Evolutionary conservation across 1,140 invertebrate genomes (phyloP), one percentile per base, ranked within the genome.

Genomic region (Brachionus sp.): DNA sequence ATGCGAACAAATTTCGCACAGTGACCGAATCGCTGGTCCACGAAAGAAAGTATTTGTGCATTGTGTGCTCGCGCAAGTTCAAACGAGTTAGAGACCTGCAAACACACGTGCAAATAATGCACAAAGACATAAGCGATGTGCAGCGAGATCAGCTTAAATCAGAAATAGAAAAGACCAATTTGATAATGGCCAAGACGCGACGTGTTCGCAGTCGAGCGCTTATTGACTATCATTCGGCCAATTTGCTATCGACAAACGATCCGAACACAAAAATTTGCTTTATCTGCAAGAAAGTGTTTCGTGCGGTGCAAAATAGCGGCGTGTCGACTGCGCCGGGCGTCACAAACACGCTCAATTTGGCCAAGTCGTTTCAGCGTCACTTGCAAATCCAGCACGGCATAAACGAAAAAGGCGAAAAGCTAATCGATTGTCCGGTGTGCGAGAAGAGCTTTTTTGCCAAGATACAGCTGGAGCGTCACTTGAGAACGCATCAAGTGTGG

Each of bases 391-490:
- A 75, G 33, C 70, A 75, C 19, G 70, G 70, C 19, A 75, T 75
- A 5, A 75, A 75, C 4, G 70, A 75, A 75, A 75, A 75, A 46
- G 70, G 70, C n/a, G 70, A 75, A 29, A 75, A 75, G 33, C 33
- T 75, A 5, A 75, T 75, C 39, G 70, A 75, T 75, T 75, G 70
- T 46, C 70, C 70, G 10, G 70, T 75, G 25, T 75, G 70, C 29
- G 70, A 75, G 39, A 75, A 75, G 25, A 75, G 70, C 33, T 75
- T 75, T 46, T 75, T 75, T 75, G 39, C 70, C 25, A 75, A 75
- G 25, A 75, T 75, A 10, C 70, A 75, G 44, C 44, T 75, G 0
- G 70, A 75, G 13, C 16, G 70, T 13, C 70, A 75, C 10, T 46
- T 75, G 23, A 75, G 70, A 29, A 75, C 42, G 12, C 70, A 75